Evolutionary conservation across 2,888 invertebrate species (phyloP).

Genomic region (Fragum whitleyi): DNA sequence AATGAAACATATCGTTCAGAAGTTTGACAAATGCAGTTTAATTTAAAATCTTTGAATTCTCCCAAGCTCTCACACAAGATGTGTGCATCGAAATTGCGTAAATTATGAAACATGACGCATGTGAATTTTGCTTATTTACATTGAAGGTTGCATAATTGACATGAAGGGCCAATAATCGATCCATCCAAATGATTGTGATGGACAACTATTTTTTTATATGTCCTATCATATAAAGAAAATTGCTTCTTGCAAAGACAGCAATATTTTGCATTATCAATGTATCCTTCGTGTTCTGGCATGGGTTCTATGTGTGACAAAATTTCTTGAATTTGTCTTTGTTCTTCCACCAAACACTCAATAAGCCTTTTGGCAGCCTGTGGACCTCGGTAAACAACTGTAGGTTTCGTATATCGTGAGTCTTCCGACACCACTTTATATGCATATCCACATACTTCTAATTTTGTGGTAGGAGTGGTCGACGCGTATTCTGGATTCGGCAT

Average conservation of each 20-base stretch:
- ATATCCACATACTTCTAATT: conserved; percentile 47
- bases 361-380: conserved; percentile 39
- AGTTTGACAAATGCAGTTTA: conserved; percentile 44
- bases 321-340: conserved; percentile 39
- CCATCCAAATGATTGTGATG: conserved; percentile 49
- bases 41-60: conserved; percentile 33
- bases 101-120: conserved; percentile 47
- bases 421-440: conserved; percentile 42
- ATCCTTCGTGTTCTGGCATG: conserved; percentile 35
- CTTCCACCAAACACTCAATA: conserved; percentile 45
- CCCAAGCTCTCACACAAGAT: conserved; percentile 29
- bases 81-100: conserved; percentile 44
- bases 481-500: conserved; percentile 41
- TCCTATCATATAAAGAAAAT: conserved; percentile 38
- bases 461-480: conserved; percentile 26
- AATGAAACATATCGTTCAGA: conserved; percentile 52
- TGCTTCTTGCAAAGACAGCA: conserved; percentile 42
- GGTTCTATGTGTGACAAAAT: conserved; percentile 43
- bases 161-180: conserved; percentile 35
- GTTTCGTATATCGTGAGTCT: conserved; percentile 40
- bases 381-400: conserved; percentile 43
- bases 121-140: conserved; percentile 37
- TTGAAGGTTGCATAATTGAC: conserved; percentile 36
- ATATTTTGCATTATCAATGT: conserved; percentile 11
- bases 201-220: conserved; percentile 22